Base-by-base conservation (phyloP, 2,113 vertebrate species). In the Equus przewalskii region DNA sequence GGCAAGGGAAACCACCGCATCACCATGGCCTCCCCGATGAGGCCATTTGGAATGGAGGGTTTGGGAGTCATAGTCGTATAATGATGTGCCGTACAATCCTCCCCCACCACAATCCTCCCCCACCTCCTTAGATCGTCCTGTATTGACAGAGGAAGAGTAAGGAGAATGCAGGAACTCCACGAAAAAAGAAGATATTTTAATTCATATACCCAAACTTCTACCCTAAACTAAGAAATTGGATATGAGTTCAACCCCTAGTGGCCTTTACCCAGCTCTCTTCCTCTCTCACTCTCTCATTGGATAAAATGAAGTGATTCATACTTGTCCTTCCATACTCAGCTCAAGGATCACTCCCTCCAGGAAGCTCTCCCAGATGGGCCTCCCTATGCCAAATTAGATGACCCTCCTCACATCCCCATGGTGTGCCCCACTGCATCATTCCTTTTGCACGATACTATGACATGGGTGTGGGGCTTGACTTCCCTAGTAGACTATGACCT, bases 11-110 rank as follows among this genome's bases (percentile, higher is more conserved):
- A 30, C 5, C 15, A 18, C n/a, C 13, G 6, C 4, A 2, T 2
- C 11, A 1, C 9, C n/a, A 19, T 1, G 0, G 3, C 36, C 60
- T 82, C 51, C 41, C 33, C 30, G 10, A 0, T 1, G 41, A 73
- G 13, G 11, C 18, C 41, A 1, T 6, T 9, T 7, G 10, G 11
- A 28, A 78, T 1, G 10, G 3, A 51, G 60, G 46, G 7, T 36
- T 8, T 5, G 7, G 36, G 18, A 78, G 44, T 28, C 60, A 18
- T 6, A 10, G 58, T 2, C 24, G 14, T 67, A 8, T 14, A 46
- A 73, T 10, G 6, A 0, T 6, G 18, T 36, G 49, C 30, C 49
- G 33, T 41, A 6, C 46, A 21, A 9, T 56, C 75, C 41, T 58
- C 46, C 18, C 15, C 30, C 30, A 33, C 36, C n/a, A 6, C 46